Conservation (phyloP, 2,797 vertebrate genomes). For the Xenops minutus region DNA sequence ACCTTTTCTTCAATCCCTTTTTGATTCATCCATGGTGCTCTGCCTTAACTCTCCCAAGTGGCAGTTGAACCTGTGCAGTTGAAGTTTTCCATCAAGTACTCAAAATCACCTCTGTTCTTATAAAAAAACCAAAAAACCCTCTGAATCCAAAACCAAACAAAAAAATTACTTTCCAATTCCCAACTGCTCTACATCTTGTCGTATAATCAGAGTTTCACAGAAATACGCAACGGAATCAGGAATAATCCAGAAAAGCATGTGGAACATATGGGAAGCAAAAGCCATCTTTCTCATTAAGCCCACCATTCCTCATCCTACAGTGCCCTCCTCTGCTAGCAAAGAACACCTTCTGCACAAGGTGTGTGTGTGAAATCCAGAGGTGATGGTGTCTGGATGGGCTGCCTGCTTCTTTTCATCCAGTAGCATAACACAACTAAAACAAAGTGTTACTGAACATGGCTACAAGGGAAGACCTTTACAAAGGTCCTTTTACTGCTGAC, state of each 20-base stretch:
- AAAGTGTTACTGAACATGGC: background rate
- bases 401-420: background rate
- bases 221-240: background rate
- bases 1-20: background rate
- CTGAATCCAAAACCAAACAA: no score
- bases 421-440: background rate
- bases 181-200: background rate
- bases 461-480: background rate
- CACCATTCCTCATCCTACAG: background rate
- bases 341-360: background rate
- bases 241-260: background rate
- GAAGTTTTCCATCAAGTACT: background rate
- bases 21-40: background rate
- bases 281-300: background rate
- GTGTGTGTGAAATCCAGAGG: background rate
- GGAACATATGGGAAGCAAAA: background rate
- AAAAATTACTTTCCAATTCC: background rate
- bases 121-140: background rate
- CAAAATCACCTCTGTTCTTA: background rate
- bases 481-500: background rate
- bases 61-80: background rate
- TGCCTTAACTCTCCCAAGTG: background rate
- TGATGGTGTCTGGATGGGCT: background rate
- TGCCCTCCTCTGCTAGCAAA: background rate
- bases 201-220: background rate